Evolutionary conservation across 1,140 invertebrate species (phyloP), one percentile per base, ranked within the genome.

Genomic region (Lepidurus arcticus): DNA sequence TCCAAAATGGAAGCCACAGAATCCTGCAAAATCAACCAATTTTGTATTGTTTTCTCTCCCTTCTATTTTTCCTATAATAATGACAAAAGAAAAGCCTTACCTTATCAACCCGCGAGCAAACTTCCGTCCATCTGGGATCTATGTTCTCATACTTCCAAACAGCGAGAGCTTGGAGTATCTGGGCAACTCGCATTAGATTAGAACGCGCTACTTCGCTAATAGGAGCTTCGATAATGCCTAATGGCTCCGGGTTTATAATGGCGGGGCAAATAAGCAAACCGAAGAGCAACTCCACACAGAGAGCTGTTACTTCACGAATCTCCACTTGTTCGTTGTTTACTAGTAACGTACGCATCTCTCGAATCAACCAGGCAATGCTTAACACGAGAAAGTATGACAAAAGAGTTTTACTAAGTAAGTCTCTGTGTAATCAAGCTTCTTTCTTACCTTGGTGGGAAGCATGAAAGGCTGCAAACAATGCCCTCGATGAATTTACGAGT

Each of bases 261-360:
- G 96, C 97, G 9, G 96, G 95, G 83, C 97, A 99, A 79, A 99
- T 94, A 81, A 98, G 98, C 82, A 94, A 90, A 2, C 93, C 94
- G 84, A 98, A 95, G 11, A 99, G 91, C 24, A 99, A 86, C 84
- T 99, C 96, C 0, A 94, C 94, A 83, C 94, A 95, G 82, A 98
- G 91, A 9, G 91, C 89, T 82, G 92, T 86, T 80, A 90, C 87
- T 87, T 91, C 84, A 77, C 85, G 80, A 74, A 81, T 82, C 82
- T 88, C 84, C n/a, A 85, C 77, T 78, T 83, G 79, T 74, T 83
- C 82, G 1, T 81, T 81, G 73, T 85, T 84, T 75, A 85, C 85
- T 8, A 90, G 79, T n/a, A 84, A 82, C n/a, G 83, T 82, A 80
- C 88, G 87, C 79, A 91, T 84, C 79, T 90, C 87, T 74, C 87